Evolutionary conservation across 2,113 vertebrate genomes (phyloP), one percentile per base, ranked within the genome.

Genomic region (Pterocles gutturalis): DNA sequence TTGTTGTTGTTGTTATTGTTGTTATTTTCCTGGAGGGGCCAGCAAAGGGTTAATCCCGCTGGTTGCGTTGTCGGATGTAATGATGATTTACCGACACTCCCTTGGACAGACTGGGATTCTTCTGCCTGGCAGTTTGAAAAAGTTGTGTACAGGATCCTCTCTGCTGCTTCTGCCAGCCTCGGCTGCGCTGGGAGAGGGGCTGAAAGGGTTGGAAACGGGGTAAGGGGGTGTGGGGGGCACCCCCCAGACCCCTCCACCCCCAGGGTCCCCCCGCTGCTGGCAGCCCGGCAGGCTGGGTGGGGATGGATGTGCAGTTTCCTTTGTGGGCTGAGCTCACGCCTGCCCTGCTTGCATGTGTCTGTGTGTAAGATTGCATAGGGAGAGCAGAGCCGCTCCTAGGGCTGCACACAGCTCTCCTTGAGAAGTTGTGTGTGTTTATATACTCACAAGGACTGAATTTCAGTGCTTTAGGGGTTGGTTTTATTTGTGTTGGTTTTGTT

Each of bases 31-130:
- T 0, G 90, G 62, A 13, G 41, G 48, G 43, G 4, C 53, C 4
- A 83, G 54, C 83, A 58, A 97, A 93, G 96, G 93, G 96, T 97
- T 97, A 96, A 97, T 29, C n/a, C 36, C 46, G 9, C 71, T 91
- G 95, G 93, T 90, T 96, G 96, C 90, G 95, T 94, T 96, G 89
- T 96, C 91, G 95, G 93, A 91, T 94, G 89, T 87, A 80, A 83
- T 60, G 95, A 94, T 91, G 96, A 97, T 97, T 97, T 97, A 96
- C 89, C 91, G 96, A 96, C 92, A 94, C 96, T 97, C 97, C 97
- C 97, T 97, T 94, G 96, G 83, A 91, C 83, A 57, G 93, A n/a
- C 96, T 95, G 96, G 93, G 95, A 92, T 95, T 88, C 95, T 89
- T 96, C 93, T 90, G 88, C 91, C 80, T 96, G 90, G 96, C 96